phyloP scores from a whole-genome alignment of 2,888 invertebrate genomes.

The Aleiodes alternator region DNA sequence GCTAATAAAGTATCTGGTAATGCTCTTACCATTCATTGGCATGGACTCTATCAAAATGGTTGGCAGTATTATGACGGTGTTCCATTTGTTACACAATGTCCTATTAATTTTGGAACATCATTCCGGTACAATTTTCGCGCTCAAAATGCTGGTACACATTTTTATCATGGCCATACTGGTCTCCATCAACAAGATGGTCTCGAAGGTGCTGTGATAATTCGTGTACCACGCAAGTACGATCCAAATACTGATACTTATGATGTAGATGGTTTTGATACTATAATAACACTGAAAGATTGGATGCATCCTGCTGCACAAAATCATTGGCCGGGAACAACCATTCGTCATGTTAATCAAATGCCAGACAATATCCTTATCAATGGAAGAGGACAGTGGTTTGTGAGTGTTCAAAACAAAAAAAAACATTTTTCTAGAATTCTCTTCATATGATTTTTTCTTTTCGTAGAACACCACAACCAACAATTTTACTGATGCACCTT shows the following conservation, averaged over 20 bases:
- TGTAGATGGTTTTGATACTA: constrained; percentile 49
- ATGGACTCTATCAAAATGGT: constrained; percentile 89
- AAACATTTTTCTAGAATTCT: not conserved
- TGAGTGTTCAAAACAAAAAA: constrained; percentile 22
- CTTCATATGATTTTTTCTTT: not conserved
- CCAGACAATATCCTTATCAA: constrained; percentile 89
- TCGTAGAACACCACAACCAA: constrained; percentile 59
- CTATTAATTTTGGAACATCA: constrained; percentile 89
- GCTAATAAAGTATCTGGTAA: constrained; percentile 90
- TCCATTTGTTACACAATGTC: constrained; percentile 92
- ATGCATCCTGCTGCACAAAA: constrained; percentile 83
- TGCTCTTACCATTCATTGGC: constrained; percentile 94
- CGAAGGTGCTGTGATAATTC: constrained; percentile 53
- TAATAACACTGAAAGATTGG: constrained; percentile 55
- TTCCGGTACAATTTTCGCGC: constrained; percentile 68
- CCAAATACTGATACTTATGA: constrained; percentile 51
- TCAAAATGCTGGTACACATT: constrained; percentile 53
- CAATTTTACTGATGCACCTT: constrained; percentile 60
- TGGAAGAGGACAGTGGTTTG: constrained; percentile 81
- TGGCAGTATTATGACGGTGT: constrained; percentile 93
- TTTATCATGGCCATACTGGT: constrained; percentile 56
- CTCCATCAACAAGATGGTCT: constrained; percentile 56
- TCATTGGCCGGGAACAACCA: constrained; percentile 83
- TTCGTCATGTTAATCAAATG: constrained; percentile 86
- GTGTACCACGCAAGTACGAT: constrained; percentile 46